Evolutionary conservation across 2,113 vertebrate genomes (phyloP).

Genomic region (Chlamydotis undulata): DNA sequence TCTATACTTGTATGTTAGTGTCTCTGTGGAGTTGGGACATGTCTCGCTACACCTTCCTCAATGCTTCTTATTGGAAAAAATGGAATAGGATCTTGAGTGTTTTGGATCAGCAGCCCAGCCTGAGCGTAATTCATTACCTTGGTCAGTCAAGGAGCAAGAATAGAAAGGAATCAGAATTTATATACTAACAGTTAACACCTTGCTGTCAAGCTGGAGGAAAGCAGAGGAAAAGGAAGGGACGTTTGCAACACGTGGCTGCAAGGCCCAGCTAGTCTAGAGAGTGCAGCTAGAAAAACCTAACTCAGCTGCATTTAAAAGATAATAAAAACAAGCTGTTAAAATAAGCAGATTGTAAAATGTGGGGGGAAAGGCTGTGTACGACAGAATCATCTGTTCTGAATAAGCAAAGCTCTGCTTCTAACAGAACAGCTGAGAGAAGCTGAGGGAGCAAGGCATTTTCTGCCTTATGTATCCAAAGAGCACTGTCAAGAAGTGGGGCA

Average conservation of each 20-base stretch:
- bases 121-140: background rate
- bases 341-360: background rate
- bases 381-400: background rate
- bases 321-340: background rate
- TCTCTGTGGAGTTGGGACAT: background rate
- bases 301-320: background rate
- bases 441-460: background rate
- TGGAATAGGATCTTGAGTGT: background rate
- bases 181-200: background rate
- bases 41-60: background rate
- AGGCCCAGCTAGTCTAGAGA: background rate
- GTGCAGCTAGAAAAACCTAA: background rate
- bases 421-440: background rate
- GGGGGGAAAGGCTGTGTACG: rapidly evolving
- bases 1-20: background rate
- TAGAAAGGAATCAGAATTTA: background rate
- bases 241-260: background rate
- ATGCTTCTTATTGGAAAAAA: background rate
- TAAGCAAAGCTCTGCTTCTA: background rate
- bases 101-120: background rate
- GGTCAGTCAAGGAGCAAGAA: background rate
- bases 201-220: background rate
- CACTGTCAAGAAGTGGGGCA: background rate
- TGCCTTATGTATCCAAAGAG: rapidly evolving
- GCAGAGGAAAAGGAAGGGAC: background rate